Conservation (phyloP, 1,140 invertebrate species). For the Branchinecta lindahli region DNA sequence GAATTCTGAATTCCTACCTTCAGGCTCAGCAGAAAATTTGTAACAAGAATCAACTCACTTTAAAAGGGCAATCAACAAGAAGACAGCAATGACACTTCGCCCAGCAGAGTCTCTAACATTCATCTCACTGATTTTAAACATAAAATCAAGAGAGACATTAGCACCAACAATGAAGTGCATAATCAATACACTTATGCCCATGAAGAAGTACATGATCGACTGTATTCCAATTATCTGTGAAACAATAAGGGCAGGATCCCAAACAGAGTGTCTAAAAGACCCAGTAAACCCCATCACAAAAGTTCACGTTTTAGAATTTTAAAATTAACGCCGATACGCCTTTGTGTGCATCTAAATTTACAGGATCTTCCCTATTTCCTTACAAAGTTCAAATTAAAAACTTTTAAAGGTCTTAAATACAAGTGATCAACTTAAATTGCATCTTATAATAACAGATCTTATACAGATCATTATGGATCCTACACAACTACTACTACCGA, state of each 20-base stretch:
- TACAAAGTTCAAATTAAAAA: no score
- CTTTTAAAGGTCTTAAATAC: no score
- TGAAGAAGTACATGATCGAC: background rate
- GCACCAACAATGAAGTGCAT: background rate
- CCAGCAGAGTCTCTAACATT: background rate
- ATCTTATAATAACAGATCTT: no score
- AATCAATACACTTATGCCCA: background rate
- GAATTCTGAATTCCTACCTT: no score
- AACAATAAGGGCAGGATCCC: constrained; percentile 1
- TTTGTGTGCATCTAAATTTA: no score
- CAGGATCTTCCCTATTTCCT: no score
- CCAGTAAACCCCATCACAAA: background rate
- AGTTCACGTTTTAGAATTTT: no score
- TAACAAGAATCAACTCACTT: background rate
- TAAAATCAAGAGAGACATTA: background rate
- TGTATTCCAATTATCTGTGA: background rate
- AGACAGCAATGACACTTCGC: background rate
- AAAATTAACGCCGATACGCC: no score
- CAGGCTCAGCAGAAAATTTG: no score
- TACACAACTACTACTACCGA: no score
- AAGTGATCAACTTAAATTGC: no score
- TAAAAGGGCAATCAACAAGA: background rate
- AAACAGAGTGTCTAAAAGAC: background rate
- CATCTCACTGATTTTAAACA: background rate
- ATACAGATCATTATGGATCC: no score